phyloP scores from a whole-genome alignment of 2,113 vertebrate species.

The Phalacrocorax carbo region DNA sequence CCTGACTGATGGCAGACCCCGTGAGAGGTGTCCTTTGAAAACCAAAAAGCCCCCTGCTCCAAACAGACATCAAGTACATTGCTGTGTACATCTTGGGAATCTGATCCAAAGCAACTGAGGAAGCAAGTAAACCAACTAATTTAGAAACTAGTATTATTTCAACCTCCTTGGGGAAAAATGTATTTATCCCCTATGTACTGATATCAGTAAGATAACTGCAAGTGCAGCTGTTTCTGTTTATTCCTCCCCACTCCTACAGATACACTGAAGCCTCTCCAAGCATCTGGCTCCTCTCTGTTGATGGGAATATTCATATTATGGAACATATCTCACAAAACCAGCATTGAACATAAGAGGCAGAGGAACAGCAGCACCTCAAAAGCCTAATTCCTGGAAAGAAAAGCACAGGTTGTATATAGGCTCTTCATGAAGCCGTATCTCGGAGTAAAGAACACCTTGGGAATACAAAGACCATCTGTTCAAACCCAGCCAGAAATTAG shows the following conservation, averaged over 20 bases:
- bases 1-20: not conserved
- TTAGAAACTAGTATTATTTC: not conserved
- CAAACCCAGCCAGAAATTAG: not conserved
- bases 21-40: not conserved
- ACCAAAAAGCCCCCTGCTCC: not conserved
- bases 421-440: not conserved
- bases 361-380: not conserved
- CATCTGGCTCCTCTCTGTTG: not conserved
- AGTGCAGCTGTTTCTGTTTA: not conserved
- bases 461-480: not conserved
- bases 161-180: not conserved
- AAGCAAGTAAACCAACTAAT: not conserved
- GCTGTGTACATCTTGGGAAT: not conserved
- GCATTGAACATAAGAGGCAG: not conserved
- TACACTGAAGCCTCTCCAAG: not conserved
- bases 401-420: not conserved
- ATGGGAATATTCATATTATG: not conserved
- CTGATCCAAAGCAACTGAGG: not conserved
- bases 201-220: not conserved
- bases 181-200: not conserved
- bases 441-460: not conserved
- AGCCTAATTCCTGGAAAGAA: not conserved
- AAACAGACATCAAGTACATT: not conserved
- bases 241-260: not conserved
- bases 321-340: not conserved